Evolutionary conservation across 1,140 invertebrate genomes (phyloP), one percentile per base, ranked within the genome.

Genomic region (Drosophila aff.): DNA sequence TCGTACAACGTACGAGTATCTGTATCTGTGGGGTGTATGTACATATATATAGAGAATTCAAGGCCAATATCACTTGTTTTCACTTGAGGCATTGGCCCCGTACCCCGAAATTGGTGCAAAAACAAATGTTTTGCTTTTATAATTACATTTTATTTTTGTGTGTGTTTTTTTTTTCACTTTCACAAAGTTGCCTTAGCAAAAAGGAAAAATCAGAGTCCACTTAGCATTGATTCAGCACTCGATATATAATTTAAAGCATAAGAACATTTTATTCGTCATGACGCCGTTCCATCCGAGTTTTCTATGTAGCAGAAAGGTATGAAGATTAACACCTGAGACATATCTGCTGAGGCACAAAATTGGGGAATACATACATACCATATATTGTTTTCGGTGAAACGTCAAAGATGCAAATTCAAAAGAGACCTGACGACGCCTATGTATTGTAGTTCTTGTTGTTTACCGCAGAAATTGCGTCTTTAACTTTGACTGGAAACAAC

Each of bases 21-120:
- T 43, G 18, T 69, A 60, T 50, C 49, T 43, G 58, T 60, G 33
- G 21, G 52, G n/a, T 55, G n/a, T 63, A 41, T 41, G n/a, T 43
- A 18, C 40, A 13, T 53, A 41, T 41, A 41, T 43, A 43, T 43
- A 49, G 15, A 41, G 43, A 72, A 60, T 73, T 86, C 83, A 86
- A 86, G 83, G 83, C 83, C 84, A 86, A 86, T 83, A 86, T 86
- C 83, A 86, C 84, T 86, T 86, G 72, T 82, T 82, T 68, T 76
- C 61, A 69, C 57, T 64, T 66, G 71, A 86, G 82, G 60, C 84
- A 86, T 83, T 82, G 79, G 79, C 83, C 83, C 83, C 38, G n/a
- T 77, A 65, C 64, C 61, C 66, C 59, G 41, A 36, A 58, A 33
- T 40, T 50, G 59, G 53, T 11, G 47, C 28, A 55, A 40, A 47